Conservation (phyloP, 2,888 invertebrate genomes). For the Dioctria rufipes region DNA sequence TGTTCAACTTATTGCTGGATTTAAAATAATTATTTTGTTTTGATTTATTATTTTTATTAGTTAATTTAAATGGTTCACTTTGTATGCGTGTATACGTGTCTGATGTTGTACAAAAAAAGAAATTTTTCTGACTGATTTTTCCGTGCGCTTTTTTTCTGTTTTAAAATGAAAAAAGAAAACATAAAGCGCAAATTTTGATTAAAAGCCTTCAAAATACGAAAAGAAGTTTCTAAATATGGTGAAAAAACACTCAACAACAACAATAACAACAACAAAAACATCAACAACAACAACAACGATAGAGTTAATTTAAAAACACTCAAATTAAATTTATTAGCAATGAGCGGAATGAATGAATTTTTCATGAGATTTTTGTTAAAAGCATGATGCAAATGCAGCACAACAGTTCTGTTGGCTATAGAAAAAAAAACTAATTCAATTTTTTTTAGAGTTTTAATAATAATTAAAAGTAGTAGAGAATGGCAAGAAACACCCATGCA, state of each 20-base stretch:
- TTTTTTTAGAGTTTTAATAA: conserved; percentile 11
- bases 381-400: conserved; percentile 45
- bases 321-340: conserved; percentile 44
- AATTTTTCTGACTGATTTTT: neutral
- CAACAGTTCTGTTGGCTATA: conserved; percentile 33
- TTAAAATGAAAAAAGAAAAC: neutral
- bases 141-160: neutral
- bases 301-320: conserved; percentile 32
- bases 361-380: conserved; percentile 52
- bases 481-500: conserved; percentile 52
- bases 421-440: conserved; percentile 16
- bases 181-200: neutral
- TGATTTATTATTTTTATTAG: neutral
- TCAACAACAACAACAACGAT: too few species aligned
- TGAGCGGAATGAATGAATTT: conserved; percentile 33
- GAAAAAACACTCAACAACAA: conserved; percentile 38
- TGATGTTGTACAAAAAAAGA: neutral
- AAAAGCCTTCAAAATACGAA: conserved; percentile 5
- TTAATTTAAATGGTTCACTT: conserved; percentile 13
- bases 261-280: too few species aligned
- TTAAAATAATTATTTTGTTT: conserved; percentile 21
- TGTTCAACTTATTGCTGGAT: conserved; percentile 58
- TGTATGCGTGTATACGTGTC: conserved; percentile 26
- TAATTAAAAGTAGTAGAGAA: conserved; percentile 42
- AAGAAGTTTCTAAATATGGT: conserved; percentile 14